These are phyloP conservation scores for Lasioglossum albipes DNA, from an alignment of 1,140 invertebrate genomes.

Conservation along the genomic window DNA sequence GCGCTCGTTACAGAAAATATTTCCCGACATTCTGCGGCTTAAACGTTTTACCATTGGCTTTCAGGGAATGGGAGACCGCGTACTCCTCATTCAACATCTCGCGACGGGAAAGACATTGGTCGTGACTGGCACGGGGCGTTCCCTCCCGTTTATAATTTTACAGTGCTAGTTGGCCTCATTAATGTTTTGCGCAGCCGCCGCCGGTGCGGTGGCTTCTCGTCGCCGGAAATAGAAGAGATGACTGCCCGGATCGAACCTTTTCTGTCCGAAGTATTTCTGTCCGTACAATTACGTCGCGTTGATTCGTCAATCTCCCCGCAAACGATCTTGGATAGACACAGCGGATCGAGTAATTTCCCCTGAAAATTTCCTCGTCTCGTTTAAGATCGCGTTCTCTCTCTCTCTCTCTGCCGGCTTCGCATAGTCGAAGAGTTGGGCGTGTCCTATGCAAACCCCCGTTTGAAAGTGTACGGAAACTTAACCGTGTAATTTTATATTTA, in stretches of 20 bases:
- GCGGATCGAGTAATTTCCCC: conserved; percentile 51
- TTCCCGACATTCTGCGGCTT: too few relatives aligned
- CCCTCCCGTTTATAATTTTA: background rate
- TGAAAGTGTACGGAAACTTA: background rate
- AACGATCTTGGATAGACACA: conserved; percentile 30
- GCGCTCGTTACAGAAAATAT: too few relatives aligned
- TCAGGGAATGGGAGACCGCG: too few relatives aligned
- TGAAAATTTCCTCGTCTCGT: conserved; percentile 44
- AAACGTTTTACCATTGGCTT: too few relatives aligned
- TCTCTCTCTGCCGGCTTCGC: too few relatives aligned
- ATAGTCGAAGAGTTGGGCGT: background rate
- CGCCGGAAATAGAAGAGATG: conserved; percentile 13
- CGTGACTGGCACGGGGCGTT: background rate
- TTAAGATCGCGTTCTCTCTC: conserved; percentile 23
- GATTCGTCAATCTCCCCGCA: conserved; percentile 56
- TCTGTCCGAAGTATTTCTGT: conserved; percentile 44
- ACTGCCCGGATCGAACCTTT: conserved; percentile 21
- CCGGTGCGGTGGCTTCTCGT: background rate
- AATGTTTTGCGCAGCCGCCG: background rate
- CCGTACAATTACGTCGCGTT: conserved; percentile 49
- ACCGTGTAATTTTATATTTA: background rate
- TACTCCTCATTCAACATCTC: background rate
- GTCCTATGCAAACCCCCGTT: background rate
- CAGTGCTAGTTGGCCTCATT: background rate
- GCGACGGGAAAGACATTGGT: background rate